phyloP scores from a whole-genome alignment of 2,888 invertebrate genomes.

The Melanchra persicariae region DNA sequence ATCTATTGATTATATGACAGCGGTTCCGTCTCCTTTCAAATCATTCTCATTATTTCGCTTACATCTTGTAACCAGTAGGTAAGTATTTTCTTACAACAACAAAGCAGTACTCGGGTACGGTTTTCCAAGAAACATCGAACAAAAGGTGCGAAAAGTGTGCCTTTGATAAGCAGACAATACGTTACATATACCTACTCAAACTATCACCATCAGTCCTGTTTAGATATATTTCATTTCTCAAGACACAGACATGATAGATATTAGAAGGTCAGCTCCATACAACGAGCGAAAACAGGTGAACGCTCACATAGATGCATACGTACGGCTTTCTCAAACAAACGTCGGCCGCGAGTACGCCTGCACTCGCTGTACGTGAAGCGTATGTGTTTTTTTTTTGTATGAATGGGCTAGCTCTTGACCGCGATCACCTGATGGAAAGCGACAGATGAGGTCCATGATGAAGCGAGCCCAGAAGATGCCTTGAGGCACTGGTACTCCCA shows the following conservation, averaged over 20 bases:
- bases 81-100: background rate
- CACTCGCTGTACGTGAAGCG: background rate
- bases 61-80: no score
- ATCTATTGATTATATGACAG: no score
- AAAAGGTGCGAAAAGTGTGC: constrained; percentile 41
- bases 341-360: no score
- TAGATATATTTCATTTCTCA: background rate
- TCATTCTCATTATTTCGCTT: no score
- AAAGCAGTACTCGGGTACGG: background rate
- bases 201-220: constrained; percentile 1
- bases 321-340: background rate
- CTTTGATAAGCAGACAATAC: constrained; percentile 39
- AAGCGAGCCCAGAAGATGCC: no score
- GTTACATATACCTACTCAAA: constrained; percentile 12
- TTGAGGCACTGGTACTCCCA: no score
- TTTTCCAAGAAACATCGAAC: constrained; percentile 3
- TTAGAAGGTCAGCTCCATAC: background rate
- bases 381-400: no score
- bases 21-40: no score
- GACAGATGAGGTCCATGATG: no score
- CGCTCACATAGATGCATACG: background rate
- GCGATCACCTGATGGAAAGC: no score
- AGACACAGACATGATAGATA: no score
- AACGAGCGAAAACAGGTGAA: background rate
- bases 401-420: no score